phyloP scores from a whole-genome alignment of 2,888 invertebrate species.

The Halictus ligatus region DNA sequence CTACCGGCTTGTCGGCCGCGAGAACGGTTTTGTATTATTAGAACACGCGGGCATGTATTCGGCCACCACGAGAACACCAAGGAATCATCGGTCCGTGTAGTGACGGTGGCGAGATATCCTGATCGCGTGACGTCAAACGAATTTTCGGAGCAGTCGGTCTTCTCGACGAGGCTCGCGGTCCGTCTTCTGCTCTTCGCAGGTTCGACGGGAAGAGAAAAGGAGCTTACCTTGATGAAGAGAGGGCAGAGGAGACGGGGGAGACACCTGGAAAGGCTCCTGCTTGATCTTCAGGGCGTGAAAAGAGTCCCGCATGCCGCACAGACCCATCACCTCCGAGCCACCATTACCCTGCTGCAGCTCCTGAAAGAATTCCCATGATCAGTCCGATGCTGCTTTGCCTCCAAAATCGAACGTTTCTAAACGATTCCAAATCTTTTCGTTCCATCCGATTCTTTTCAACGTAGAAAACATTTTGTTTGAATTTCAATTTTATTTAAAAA shows the following conservation, averaged over 20 bases:
- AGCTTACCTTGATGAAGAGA: conserved; percentile 80
- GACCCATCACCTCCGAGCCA: conserved; percentile 68
- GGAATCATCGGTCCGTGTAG: conserved; percentile 34
- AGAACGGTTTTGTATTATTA: conserved; percentile 74
- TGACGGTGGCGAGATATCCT: conserved; percentile 13
- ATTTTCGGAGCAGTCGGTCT: background rate
- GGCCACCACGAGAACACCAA: conserved; percentile 45
- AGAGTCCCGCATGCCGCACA: conserved; percentile 75
- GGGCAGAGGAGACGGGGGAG: conserved; percentile 76
- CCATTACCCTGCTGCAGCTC: conserved; percentile 80
- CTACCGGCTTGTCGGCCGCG: conserved; percentile 19
- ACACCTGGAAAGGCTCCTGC: conserved; percentile 80
- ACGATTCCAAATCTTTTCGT: no score
- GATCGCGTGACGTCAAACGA: conserved; percentile 46
- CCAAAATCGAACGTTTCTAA: no score
- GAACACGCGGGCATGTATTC: conserved; percentile 66
- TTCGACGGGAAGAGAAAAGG: background rate
- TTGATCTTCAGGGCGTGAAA: conserved; percentile 80
- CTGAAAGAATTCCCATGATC: conserved; percentile 57
- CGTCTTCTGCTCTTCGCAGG: background rate
- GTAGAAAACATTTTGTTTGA: no score
- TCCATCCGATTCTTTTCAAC: no score
- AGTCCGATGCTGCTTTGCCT: background rate
- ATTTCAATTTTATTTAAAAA: no score
- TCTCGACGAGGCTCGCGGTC: background rate